phyloP scores from a whole-genome alignment of 2,113 vertebrate species.

The Eubucco bourcierii region DNA sequence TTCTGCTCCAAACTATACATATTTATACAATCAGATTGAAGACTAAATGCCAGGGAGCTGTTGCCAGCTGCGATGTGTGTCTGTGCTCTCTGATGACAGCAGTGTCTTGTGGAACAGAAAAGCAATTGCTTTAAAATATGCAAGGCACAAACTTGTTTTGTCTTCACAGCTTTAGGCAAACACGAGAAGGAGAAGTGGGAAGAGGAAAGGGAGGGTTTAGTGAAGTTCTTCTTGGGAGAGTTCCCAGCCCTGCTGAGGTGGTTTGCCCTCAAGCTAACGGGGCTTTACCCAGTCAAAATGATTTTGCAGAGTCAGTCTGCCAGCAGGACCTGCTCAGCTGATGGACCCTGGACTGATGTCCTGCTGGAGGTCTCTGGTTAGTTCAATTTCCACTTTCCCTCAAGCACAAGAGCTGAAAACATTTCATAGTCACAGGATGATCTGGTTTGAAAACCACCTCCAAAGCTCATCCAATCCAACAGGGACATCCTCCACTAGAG shows the following conservation, averaged over 20 bases:
- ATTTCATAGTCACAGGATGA: no score
- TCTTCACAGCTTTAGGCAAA: neutral
- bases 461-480: no score
- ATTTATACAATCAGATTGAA: slow-evolving; percentile 33
- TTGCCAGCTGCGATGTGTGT: neutral
- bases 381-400: neutral
- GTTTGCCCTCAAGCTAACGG: neutral
- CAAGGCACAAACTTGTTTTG: neutral
- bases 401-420: neutral
- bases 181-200: neutral
- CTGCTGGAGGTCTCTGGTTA: neutral
- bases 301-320: neutral
- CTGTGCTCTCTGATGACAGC: neutral
- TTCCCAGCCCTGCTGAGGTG: neutral
- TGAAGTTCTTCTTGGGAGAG: neutral
- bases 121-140: neutral
- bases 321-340: accelerated
- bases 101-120: neutral
- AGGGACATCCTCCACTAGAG: no score
- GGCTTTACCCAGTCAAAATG: neutral
- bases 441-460: no score
- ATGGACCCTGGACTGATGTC: neutral
- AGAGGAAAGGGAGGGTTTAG: neutral
- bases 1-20: neutral
- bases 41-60: neutral